phyloP scores from a whole-genome alignment of 2,113 vertebrate species.

The Hydrolagus affinis region DNA sequence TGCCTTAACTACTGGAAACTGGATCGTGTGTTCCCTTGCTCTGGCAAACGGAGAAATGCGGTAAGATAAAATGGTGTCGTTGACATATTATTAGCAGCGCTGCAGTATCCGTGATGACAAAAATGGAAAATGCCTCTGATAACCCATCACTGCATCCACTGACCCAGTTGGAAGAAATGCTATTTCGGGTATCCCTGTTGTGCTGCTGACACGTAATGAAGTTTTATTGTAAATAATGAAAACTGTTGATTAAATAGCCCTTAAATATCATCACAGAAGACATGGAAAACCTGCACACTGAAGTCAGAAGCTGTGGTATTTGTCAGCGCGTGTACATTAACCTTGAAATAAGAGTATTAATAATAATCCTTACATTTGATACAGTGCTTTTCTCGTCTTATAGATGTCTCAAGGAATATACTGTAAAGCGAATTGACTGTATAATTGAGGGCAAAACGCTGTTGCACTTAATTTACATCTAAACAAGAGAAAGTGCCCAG shows the following conservation, averaged over 20 bases:
- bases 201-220: background rate
- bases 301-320: background rate
- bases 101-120: slow-evolving; percentile 23
- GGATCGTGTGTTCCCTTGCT: background rate
- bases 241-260: background rate
- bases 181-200: slow-evolving; percentile 19
- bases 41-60: background rate
- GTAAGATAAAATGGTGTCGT: slow-evolving; percentile 34
- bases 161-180: background rate
- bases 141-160: background rate
- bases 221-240: background rate
- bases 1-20: background rate
- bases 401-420: too few relatives aligned
- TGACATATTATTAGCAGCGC: slow-evolving; percentile 34
- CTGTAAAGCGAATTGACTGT: too few relatives aligned
- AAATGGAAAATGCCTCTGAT: slow-evolving; percentile 14
- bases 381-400: too few relatives aligned
- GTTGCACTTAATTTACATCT: too few relatives aligned
- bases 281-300: background rate
- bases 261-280: background rate
- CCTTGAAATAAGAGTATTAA: background rate
- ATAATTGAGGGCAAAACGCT: too few relatives aligned
- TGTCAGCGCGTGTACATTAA: background rate
- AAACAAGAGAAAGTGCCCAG: too few relatives aligned
- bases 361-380: too few relatives aligned